Evolutionary conservation across 2,888 invertebrate species (phyloP).

Genomic region (Bhutanitis thaidina): DNA sequence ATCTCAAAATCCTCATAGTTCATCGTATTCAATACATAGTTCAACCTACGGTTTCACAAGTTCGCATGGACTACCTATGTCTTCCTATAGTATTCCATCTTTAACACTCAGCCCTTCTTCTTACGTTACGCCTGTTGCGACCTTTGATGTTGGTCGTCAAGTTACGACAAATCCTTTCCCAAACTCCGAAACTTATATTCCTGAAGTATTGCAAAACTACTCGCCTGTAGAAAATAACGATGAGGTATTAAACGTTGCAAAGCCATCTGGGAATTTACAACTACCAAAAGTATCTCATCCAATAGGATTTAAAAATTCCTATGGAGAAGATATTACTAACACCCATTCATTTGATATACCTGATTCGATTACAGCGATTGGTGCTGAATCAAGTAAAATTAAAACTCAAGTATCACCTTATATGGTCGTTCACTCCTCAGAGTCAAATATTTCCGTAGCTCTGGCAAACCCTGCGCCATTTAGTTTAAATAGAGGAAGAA

Average conservation of each 20-base stretch:
- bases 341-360: conserved; percentile 51
- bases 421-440: conserved; percentile 33
- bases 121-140: conserved; percentile 35
- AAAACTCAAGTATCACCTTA: conserved; percentile 60
- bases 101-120: conserved; percentile 38
- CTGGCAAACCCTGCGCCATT: conserved; percentile 69
- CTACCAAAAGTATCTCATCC: conserved; percentile 59
- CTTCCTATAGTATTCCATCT: conserved; percentile 25
- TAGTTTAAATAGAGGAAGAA: conserved; percentile 63
- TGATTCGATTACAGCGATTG: conserved; percentile 59
- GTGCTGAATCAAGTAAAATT: conserved; percentile 64
- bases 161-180: conserved; percentile 39
- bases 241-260: conserved; percentile 41
- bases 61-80: conserved; percentile 36
- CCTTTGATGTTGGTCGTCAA: conserved; percentile 38
- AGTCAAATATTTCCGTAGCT: conserved; percentile 53
- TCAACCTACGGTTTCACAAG: conserved; percentile 31
- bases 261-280: conserved; percentile 45
- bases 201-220: conserved; percentile 44
- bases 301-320: conserved; percentile 64
- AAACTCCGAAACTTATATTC: conserved; percentile 42
- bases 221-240: conserved; percentile 44
- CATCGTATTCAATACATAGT: conserved; percentile 44
- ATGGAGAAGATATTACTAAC: conserved; percentile 63
- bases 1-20: conserved; percentile 52